phyloP scores from a whole-genome alignment of 2,888 invertebrate genomes.

The Netelia melanura region DNA sequence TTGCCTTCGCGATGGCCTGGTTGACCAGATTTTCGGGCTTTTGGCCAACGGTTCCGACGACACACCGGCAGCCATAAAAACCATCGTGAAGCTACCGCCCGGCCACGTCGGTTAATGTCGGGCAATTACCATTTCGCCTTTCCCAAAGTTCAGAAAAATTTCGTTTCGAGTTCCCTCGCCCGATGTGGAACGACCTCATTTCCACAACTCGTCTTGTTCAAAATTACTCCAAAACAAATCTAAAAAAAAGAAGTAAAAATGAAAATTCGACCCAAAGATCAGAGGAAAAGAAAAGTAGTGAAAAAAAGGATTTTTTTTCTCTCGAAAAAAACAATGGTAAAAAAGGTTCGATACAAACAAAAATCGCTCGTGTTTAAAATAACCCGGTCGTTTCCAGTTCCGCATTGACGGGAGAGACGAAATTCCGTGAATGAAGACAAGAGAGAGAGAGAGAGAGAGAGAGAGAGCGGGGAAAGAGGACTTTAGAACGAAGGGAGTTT shows the following conservation, averaged over 20 bases:
- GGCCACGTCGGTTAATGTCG: constrained; percentile 23
- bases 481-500: background rate
- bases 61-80: constrained; percentile 18
- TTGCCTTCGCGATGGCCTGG: background rate
- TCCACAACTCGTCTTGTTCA: too few relatives aligned
- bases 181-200: too few relatives aligned
- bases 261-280: too few relatives aligned
- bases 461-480: background rate
- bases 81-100: background rate
- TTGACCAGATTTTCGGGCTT: constrained; percentile 26
- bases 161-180: too few relatives aligned
- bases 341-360: background rate
- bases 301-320: too few relatives aligned
- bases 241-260: too few relatives aligned
- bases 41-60: background rate
- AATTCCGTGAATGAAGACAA: constrained; percentile 43
- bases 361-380: background rate
- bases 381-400: constrained; percentile 1
- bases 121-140: constrained; percentile 24
- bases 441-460: constrained; percentile 5
- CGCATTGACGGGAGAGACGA: constrained; percentile 1
- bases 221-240: too few relatives aligned
- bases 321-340: too few relatives aligned
- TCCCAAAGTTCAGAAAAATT: background rate
- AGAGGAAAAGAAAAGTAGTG: too few relatives aligned